Conservation (phyloP, 2,888 invertebrate species). For the Phymatocera aterrima region DNA sequence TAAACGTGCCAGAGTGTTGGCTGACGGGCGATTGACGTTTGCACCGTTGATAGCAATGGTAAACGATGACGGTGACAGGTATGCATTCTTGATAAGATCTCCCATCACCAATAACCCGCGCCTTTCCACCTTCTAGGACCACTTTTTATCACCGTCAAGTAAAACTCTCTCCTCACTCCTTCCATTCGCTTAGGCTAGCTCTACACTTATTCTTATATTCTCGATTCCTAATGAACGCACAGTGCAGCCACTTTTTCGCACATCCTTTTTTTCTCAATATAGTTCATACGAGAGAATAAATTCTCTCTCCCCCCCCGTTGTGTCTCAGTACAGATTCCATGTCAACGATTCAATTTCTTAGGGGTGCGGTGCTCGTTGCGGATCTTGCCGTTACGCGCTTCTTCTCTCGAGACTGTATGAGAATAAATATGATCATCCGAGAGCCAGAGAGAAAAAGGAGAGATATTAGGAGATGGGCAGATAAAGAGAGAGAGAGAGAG, state of each 20-base stretch:
- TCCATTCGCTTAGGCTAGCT: slow-evolving; percentile 48
- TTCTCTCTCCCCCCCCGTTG: background rate
- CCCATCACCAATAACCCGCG: slow-evolving; percentile 71
- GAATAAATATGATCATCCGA: slow-evolving; percentile 15
- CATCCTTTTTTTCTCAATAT: background rate
- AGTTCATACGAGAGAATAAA: background rate
- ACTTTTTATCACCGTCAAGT: slow-evolving; percentile 19
- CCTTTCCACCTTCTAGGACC: slow-evolving; percentile 5
- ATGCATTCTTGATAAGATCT: slow-evolving; percentile 74
- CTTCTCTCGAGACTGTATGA: slow-evolving; percentile 12
- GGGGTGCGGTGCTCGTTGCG: slow-evolving; percentile 41
- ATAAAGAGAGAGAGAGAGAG: background rate
- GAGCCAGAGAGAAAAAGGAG: background rate
- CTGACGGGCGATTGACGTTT: slow-evolving; percentile 49
- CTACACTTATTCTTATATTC: slow-evolving; percentile 9
- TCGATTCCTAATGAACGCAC: background rate
- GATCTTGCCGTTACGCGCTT: slow-evolving; percentile 12
- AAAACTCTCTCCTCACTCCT: slow-evolving; percentile 45
- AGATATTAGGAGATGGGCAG: slow-evolving; percentile 10
- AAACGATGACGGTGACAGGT: slow-evolving; percentile 42
- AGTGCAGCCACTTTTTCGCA: background rate
- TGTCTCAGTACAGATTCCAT: background rate
- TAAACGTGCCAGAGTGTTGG: slow-evolving; percentile 38
- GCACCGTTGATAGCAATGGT: slow-evolving; percentile 38
- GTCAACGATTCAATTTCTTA: slow-evolving; percentile 29